A percentile compares a stretch with the other conserved stretches of the same genome.
Evolutionary conservation across 37 sponge, comb jelly and placozoan genomes (phyloP).

Genomic region (Cliona cf. orientalis): DNA sequence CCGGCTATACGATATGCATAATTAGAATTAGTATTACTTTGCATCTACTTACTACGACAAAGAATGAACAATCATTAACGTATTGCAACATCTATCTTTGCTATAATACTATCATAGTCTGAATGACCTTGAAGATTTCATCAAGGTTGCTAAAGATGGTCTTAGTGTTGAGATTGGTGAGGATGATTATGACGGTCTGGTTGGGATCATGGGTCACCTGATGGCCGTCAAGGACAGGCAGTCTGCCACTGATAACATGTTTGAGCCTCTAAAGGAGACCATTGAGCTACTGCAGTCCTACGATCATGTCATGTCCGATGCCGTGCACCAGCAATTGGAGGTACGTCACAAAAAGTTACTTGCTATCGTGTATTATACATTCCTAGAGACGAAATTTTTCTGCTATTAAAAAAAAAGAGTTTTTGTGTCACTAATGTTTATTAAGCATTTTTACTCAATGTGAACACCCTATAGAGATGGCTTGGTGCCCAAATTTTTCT

Average conservation of each 20-base stretch:
- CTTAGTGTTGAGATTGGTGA: slow-evolving; percentile 75
- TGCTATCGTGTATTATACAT: neutral
- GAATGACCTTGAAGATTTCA: slow-evolving; percentile 81
- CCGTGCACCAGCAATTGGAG: slow-evolving; percentile 84
- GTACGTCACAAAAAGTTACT: slow-evolving; percentile 1
- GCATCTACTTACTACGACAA: too few species aligned
- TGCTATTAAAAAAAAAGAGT: too few species aligned
- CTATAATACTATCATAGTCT: too few species aligned
- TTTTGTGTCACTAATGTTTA: too few species aligned
- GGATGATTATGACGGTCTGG: slow-evolving; percentile 94
- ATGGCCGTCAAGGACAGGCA: slow-evolving; percentile 87
- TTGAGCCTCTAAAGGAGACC: slow-evolving; percentile 96
- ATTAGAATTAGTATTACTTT: too few species aligned
- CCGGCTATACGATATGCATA: too few species aligned
- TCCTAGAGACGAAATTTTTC: too few species aligned
- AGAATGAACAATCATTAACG: neutral
- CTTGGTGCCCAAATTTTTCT: too few species aligned
- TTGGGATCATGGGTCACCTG: slow-evolving; percentile 87
- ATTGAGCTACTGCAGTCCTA: slow-evolving; percentile 93
- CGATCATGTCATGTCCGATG: slow-evolving; percentile 91
- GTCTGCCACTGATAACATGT: slow-evolving; percentile 86
- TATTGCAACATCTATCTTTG: neutral
- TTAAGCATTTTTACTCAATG: too few species aligned
- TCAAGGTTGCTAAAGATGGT: slow-evolving; percentile 66
- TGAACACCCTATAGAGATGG: too few species aligned